These are phyloP conservation scores for Calephelis perditalis DNA, from an alignment of 2,888 invertebrate genomes.

Conservation along the genomic window DNA sequence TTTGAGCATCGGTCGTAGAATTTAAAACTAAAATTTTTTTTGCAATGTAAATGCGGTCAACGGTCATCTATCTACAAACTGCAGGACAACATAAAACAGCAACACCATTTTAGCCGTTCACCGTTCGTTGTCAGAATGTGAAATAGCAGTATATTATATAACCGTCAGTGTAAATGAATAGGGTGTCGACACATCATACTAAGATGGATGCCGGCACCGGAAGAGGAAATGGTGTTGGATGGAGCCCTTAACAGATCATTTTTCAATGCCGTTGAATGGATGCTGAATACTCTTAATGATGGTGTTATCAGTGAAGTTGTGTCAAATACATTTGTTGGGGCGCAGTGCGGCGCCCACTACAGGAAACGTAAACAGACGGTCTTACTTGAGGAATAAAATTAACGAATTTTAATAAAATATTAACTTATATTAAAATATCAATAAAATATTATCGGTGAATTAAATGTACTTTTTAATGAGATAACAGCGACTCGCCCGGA, in stretches of 20 bases:
- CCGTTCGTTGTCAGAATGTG: conserved; percentile 13
- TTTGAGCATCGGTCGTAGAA: too few species aligned
- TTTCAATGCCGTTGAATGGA: conserved; percentile 48
- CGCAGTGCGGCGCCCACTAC: not conserved
- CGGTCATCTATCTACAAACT: not conserved
- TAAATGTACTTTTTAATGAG: too few species aligned
- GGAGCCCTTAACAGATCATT: conserved; percentile 63
- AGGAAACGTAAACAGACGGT: not conserved
- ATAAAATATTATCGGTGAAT: too few species aligned
- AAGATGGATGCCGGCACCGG: conserved; percentile 61
- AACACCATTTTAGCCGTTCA: conserved; percentile 32
- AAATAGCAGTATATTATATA: too few species aligned
- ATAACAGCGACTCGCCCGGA: too few species aligned
- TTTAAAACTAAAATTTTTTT: too few species aligned
- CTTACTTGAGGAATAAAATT: not conserved
- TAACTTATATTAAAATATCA: too few species aligned
- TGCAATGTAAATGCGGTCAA: not conserved
- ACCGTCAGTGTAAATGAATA: conserved; percentile 46
- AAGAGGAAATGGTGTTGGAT: conserved; percentile 64
- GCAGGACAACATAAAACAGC: too few species aligned
- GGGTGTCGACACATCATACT: conserved; percentile 65
- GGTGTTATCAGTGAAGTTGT: conserved; percentile 37
- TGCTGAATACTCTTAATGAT: conserved; percentile 32
- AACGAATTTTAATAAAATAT: not conserved
- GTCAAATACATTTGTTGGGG: conserved; percentile 33